Percentiles rank a stretch among this genome's conserved stretches.
phyloP scores from a whole-genome alignment of 2,797 vertebrate species.

The Manis crassicaudata region DNA sequence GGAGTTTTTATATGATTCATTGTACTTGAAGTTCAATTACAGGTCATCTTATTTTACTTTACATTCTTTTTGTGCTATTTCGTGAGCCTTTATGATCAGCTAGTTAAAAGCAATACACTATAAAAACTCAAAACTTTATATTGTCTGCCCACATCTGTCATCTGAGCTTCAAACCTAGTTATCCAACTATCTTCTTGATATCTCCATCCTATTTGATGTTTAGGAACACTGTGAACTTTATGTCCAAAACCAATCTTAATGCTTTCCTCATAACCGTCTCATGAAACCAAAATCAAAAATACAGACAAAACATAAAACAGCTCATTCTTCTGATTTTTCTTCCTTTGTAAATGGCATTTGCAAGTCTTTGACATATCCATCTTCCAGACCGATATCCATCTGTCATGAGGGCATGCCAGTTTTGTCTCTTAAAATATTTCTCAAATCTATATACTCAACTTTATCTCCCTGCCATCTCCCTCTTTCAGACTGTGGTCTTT shows the following conservation, averaged over 20 bases:
- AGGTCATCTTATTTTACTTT: neutral
- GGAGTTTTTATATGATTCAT: neutral
- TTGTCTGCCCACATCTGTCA: neutral
- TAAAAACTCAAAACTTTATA: neutral
- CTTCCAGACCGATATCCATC: neutral
- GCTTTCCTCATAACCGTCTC: neutral
- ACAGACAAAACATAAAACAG: neutral
- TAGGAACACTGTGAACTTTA: neutral
- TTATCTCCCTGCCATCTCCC: neutral
- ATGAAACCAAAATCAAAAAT: conserved; percentile 12
- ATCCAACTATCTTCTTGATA: neutral
- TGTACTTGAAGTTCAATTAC: neutral
- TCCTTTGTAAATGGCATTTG: neutral
- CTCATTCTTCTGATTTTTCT: neutral
- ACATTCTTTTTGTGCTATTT: neutral
- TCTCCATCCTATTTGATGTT: neutral
- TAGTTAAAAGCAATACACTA: neutral
- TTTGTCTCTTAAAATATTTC: neutral
- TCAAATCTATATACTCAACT: neutral
- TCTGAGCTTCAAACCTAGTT: neutral
- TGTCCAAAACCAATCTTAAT: neutral
- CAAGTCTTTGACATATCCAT: neutral
- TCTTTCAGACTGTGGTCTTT: neutral
- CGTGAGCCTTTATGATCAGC: neutral
- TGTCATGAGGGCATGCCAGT: neutral